These are phyloP conservation scores for Anolis carolinensis DNA, from an alignment of 2,113 vertebrate genomes.

Conservation along the genomic window DNA sequence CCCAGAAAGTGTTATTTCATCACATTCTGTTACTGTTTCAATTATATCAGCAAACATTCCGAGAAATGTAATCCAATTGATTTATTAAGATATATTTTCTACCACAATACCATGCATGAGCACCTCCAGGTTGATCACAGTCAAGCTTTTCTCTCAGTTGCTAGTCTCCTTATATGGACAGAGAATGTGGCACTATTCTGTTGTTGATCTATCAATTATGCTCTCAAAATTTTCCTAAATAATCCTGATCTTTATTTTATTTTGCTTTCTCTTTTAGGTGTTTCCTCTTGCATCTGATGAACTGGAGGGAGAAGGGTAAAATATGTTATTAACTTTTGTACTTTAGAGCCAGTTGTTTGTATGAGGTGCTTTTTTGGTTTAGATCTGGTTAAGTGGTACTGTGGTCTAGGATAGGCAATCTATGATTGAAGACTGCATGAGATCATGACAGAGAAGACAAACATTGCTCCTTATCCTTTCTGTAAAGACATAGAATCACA, in stretches of 20 bases:
- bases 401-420: not conserved
- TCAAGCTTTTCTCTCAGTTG: not conserved
- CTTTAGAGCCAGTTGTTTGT: not conserved
- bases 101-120: not conserved
- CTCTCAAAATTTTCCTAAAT: not conserved
- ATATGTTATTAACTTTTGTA: not conserved
- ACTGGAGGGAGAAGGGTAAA: slow-evolving; percentile 91
- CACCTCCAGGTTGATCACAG: not conserved
- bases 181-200: not conserved
- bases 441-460: no score
- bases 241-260: slow-evolving; percentile 22
- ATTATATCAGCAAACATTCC: not conserved
- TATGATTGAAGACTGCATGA: not conserved
- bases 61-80: not conserved
- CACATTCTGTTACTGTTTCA: not conserved
- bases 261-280: slow-evolving; percentile 69
- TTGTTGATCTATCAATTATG: not conserved
- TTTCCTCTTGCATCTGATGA: slow-evolving; percentile 86
- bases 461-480: no score
- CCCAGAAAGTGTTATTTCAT: not conserved
- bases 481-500: no score
- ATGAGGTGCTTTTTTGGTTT: not conserved
- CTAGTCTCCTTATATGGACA: not conserved
- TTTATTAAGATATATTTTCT: not conserved
- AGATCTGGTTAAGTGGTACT: not conserved